Conservation (phyloP, 2,888 invertebrate genomes). For the Erpobdella octoculata region DNA sequence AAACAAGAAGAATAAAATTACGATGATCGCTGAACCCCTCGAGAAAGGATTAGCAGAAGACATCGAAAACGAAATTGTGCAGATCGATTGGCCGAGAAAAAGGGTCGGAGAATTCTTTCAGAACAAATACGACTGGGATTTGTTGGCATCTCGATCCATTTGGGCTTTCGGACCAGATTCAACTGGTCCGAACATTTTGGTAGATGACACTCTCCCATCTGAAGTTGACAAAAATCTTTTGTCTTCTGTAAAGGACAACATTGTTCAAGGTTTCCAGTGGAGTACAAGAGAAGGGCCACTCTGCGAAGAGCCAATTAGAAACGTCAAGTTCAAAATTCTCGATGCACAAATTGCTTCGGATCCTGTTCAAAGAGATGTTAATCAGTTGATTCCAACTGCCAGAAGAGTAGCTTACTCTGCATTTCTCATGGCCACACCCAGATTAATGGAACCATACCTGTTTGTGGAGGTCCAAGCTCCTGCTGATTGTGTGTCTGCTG, state of each 20-base stretch:
- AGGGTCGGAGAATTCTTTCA: conserved; percentile 96
- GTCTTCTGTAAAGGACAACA: conserved; percentile 88
- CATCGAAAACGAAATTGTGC: conserved; percentile 93
- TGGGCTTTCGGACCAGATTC: conserved; percentile 98
- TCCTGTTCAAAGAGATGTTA: conserved; percentile 89
- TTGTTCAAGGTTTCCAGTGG: conserved; percentile 96
- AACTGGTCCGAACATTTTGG: conserved; percentile 87
- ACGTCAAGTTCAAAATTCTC: conserved; percentile 96
- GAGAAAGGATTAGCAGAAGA: conserved; percentile 97
- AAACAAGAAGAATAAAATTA: conserved; percentile 95
- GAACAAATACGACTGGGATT: conserved; percentile 98
- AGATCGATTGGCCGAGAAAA: conserved; percentile 82
- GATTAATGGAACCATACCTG: conserved; percentile 96
- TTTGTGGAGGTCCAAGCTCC: conserved; percentile 98
- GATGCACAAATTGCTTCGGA: conserved; percentile 94
- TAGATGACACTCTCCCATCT: conserved; percentile 95
- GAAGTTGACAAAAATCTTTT: conserved; percentile 92
- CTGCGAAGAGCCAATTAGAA: conserved; percentile 93
- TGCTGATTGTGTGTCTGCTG: conserved; percentile 97
- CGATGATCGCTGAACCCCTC: conserved; percentile 97
- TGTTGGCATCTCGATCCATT: conserved; percentile 91
- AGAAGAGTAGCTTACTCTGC: conserved; percentile 95
- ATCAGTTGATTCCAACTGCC: conserved; percentile 79
- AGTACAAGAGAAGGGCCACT: conserved; percentile 95
- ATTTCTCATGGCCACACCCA: conserved; percentile 88